Evolutionary conservation across 2,888 invertebrate species (phyloP).

Genomic region (Drosophila mimica): DNA sequence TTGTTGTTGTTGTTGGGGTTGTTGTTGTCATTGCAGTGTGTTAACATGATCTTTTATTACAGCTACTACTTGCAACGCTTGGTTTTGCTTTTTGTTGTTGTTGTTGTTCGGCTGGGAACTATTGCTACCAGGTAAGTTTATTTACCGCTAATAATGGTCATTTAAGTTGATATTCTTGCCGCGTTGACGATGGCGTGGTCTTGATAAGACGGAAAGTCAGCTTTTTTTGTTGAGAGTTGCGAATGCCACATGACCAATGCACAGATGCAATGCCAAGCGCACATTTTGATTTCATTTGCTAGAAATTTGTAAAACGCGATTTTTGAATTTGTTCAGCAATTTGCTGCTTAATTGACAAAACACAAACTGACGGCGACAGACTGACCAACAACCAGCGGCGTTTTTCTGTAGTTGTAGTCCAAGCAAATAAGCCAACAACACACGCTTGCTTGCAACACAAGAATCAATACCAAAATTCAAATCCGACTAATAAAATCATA

Average conservation of each 20-base stretch:
- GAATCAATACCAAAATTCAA: slow-evolving; percentile 37
- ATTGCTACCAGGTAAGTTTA: slow-evolving; percentile 66
- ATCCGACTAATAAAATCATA: slow-evolving; percentile 82
- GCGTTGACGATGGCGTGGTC: slow-evolving; percentile 70
- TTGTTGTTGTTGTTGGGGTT: slow-evolving; percentile 28
- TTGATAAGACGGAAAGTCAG: slow-evolving; percentile 65
- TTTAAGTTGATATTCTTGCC: slow-evolving; percentile 75
- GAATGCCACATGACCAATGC: slow-evolving; percentile 33
- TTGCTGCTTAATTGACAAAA: slow-evolving; percentile 84
- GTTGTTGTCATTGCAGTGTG: slow-evolving; percentile 58
- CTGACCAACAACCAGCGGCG: slow-evolving; percentile 74
- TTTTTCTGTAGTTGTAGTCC: slow-evolving; percentile 60
- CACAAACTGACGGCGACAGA: slow-evolving; percentile 64
- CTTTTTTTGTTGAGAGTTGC: slow-evolving; percentile 25
- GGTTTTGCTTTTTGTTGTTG: slow-evolving; percentile 15
- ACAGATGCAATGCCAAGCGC: slow-evolving; percentile 8
- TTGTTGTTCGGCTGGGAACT: slow-evolving; percentile 17
- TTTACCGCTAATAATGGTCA: slow-evolving; percentile 83
- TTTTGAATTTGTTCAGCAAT: slow-evolving; percentile 84
- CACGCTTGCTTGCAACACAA: slow-evolving; percentile 28
- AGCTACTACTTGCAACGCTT: slow-evolving; percentile 51
- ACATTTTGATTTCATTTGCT: slow-evolving; percentile 62
- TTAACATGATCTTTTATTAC: slow-evolving; percentile 83
- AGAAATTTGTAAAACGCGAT: slow-evolving; percentile 80
- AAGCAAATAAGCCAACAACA: slow-evolving; percentile 34